A percentile compares a stretch with the other conserved stretches of the same genome.
These are phyloP conservation scores for Azemiops feae DNA, from an alignment of 2,113 vertebrate species.

Conservation along the genomic window DNA sequence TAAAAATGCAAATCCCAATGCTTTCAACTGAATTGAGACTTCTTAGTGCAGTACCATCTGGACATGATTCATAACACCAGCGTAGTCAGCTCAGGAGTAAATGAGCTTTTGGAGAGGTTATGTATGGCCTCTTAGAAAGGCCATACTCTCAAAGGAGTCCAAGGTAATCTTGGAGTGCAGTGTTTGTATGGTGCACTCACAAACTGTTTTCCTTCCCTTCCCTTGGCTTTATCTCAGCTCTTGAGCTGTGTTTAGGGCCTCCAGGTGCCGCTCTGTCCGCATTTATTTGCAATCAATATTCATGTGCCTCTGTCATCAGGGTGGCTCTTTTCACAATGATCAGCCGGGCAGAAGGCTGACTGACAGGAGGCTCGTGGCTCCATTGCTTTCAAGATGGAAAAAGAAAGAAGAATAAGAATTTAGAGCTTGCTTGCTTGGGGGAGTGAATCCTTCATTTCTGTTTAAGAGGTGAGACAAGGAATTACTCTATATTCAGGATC, in stretches of 20 bases:
- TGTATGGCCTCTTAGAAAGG: background rate
- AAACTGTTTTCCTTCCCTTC: background rate
- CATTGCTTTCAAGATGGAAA: constrained; percentile 60
- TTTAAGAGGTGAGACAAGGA: background rate
- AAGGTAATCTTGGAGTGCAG: background rate
- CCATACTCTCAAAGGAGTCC: background rate
- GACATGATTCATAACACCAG: background rate
- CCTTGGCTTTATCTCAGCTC: background rate
- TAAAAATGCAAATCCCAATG: background rate
- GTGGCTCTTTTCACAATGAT: constrained; percentile 76
- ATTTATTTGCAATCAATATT: constrained; percentile 81
- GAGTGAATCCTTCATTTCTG: background rate
- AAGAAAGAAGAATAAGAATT: background rate
- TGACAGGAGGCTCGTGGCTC: constrained; percentile 87
- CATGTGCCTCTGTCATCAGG: constrained; percentile 76
- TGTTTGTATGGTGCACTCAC: background rate
- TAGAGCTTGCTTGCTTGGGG: background rate
- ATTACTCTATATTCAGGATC: background rate
- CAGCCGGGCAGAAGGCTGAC: constrained; percentile 79
- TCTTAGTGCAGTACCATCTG: background rate
- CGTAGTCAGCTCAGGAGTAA: background rate
- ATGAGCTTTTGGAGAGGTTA: background rate
- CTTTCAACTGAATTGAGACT: background rate
- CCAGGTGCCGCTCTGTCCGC: constrained; percentile 59
- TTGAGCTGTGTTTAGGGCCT: constrained; percentile 18